These are phyloP conservation scores for Limnephilus lunatus DNA, from an alignment of 2,888 invertebrate genomes.

Conservation along the genomic window DNA sequence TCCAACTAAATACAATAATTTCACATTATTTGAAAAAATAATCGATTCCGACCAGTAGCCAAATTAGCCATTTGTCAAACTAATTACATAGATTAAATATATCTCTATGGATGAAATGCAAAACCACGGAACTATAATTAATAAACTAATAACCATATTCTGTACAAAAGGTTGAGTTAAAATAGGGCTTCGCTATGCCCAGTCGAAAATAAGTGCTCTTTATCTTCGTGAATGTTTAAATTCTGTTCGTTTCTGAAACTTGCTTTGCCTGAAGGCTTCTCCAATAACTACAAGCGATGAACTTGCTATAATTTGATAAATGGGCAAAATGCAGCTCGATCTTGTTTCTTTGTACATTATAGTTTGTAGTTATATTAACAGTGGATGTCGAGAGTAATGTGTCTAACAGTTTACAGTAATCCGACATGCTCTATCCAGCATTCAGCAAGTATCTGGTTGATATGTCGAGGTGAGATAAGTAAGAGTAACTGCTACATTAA, in stretches of 20 bases:
- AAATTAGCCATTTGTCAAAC: no score
- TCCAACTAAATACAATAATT: no score
- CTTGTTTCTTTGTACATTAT: not conserved
- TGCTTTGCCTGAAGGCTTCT: not conserved
- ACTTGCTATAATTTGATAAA: not conserved
- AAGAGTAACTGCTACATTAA: not conserved
- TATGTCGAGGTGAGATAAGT: constrained; percentile 37
- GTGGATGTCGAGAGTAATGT: not conserved
- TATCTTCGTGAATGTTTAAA: not conserved
- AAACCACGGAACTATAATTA: no score
- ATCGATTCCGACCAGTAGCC: no score
- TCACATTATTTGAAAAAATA: no score
- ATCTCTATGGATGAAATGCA: no score
- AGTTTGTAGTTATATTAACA: not conserved
- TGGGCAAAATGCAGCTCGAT: not conserved
- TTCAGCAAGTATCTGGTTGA: not conserved
- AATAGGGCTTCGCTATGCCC: no score
- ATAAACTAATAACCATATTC: no score
- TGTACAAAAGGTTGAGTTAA: no score
- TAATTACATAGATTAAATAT: no score
- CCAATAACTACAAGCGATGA: not conserved
- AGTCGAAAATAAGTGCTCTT: not conserved
- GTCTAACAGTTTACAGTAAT: not conserved
- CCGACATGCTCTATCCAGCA: not conserved
- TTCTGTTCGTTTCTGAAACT: not conserved